Evolutionary conservation across 2,888 invertebrate species (phyloP), one percentile per base, ranked within the genome.

Genomic region (Cryptocephalus primarius): DNA sequence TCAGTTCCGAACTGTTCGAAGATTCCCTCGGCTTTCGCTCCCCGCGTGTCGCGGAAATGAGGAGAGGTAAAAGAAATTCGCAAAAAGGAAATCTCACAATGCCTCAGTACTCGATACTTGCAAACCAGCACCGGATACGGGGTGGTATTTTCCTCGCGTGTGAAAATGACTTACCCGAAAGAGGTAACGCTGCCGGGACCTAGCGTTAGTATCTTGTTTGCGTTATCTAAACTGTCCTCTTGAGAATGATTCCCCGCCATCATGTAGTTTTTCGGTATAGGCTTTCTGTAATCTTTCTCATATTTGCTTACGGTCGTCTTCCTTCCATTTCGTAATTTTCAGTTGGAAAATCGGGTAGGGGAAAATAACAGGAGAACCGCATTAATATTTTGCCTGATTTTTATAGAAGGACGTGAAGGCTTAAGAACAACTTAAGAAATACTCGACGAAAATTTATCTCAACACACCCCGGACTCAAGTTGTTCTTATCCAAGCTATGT

Each of bases 271-370:
- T 83, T 85, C 60, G 81, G 78, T 59, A 82, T 80, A 42, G 88
- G 86, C 69, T 88, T 88, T 78, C 88, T 88, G 74, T 88, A 89
- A 47, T 88, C 88, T 62, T 86, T 86, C 72, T 91, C 89, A 72
- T 87, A 89, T 72, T 88, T 89, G 71, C 86, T 84, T 71, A 88
- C 79, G 58, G 88, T 86, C 68, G 88, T 88, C 80, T 88, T 89
- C 79, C 88, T 86, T 83, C 85, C 85, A 75, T 67, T 56, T 56
- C 53, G 55, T 54, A 52, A 52, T 55, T 56, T 55, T 52, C 22
- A 13, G 49, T 54, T 58, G 50, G 53, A 52, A 46, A 48, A 43
- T 44, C 44, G 44, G 47, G 49, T 34, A 33, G 48, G 40, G 40
- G 47, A 54, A 53, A 47, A 43, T 45, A 44, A 42, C 32, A 50